Conservation (phyloP, 2,797 vertebrate species). For the Podarcis lilfordi region DNA sequence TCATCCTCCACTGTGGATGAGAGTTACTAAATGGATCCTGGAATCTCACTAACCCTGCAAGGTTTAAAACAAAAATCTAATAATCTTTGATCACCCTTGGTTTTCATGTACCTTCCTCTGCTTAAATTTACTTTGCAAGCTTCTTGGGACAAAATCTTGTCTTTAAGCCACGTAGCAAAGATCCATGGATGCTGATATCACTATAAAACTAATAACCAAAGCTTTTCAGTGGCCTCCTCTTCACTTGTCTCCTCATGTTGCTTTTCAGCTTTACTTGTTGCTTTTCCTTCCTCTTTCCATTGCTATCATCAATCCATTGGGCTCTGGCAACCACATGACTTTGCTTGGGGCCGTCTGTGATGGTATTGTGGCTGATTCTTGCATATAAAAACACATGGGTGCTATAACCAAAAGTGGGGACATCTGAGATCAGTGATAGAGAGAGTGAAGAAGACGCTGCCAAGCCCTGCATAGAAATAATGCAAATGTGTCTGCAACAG, state of each 20-base stretch:
- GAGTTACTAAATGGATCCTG: background rate
- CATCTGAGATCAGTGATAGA: background rate
- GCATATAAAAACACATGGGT: background rate
- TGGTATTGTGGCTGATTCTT: background rate
- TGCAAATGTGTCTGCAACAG: background rate
- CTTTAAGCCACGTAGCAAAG: background rate
- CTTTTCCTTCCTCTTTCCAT: background rate
- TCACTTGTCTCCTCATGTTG: background rate
- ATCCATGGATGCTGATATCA: background rate
- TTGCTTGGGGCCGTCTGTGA: background rate
- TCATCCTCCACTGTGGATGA: background rate
- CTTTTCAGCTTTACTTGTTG: background rate
- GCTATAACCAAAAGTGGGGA: background rate
- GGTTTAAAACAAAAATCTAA: background rate
- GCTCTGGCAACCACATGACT: no score
- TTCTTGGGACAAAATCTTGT: background rate
- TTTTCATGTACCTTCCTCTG: background rate
- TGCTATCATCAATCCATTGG: background rate
- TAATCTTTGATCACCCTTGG: background rate
- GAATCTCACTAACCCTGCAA: no score
- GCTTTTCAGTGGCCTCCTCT: background rate
- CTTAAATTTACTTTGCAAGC: background rate
- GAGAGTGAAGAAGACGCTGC: background rate
- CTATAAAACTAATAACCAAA: background rate
- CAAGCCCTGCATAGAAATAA: background rate